Evolutionary conservation across 2,113 vertebrate genomes (phyloP).

Genomic region (Varanus salvator): DNA sequence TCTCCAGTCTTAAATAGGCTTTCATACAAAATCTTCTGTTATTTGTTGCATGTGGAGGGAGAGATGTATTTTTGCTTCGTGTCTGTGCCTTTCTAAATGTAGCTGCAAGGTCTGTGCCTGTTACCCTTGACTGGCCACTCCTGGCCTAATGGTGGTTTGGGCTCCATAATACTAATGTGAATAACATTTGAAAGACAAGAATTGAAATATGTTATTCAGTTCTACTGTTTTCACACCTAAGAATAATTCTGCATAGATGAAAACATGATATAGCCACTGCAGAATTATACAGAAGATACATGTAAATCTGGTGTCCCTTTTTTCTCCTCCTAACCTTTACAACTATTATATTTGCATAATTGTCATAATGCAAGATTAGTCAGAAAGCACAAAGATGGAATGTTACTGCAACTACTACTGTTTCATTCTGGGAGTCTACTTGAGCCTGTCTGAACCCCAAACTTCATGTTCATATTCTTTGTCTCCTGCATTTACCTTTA

Average conservation of each 20-base stretch:
- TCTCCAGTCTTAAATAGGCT: slow-evolving; percentile 57
- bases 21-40: slow-evolving; percentile 48
- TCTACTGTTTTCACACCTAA: slow-evolving; percentile 19
- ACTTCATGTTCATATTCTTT: neutral
- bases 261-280: neutral
- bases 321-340: too few relatives aligned
- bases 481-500: neutral
- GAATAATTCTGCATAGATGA: neutral
- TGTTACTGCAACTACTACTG: neutral
- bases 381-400: neutral
- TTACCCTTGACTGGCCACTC: slow-evolving; percentile 54
- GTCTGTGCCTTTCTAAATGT: slow-evolving; percentile 53
- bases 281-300: neutral
- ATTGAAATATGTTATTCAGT: slow-evolving; percentile 6
- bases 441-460: neutral
- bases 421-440: neutral
- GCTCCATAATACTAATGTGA: slow-evolving; percentile 32
- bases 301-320: neutral
- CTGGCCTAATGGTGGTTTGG: slow-evolving; percentile 22
- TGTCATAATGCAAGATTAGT: neutral
- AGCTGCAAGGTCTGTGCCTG: slow-evolving; percentile 49
- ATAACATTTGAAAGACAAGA: slow-evolving; percentile 41
- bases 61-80: slow-evolving; percentile 20
- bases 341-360: neutral
- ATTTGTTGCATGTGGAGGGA: neutral